phyloP scores from a whole-genome alignment of 1,140 invertebrate species.

The Drosophila lacteicornis region DNA sequence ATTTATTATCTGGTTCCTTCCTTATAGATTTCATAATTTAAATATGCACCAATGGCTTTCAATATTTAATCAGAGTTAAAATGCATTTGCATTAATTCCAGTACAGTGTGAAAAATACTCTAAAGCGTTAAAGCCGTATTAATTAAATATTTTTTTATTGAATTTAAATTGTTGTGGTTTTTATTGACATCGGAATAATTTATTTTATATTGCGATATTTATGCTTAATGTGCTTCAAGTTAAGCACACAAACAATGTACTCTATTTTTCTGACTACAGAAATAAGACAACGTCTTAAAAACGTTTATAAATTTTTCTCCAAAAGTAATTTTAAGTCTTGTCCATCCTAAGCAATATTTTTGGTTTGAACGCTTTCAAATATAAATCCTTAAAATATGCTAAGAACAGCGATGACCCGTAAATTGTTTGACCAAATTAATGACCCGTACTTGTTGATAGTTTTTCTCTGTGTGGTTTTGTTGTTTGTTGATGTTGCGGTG shows the following conservation, averaged over 20 bases:
- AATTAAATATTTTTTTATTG: neutral
- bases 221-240: neutral
- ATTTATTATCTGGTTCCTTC: neutral
- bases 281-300: neutral
- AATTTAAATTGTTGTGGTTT: no score
- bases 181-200: neutral
- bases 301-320: neutral
- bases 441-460: neutral
- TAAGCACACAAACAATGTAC: neutral
- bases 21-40: neutral
- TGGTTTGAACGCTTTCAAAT: no score
- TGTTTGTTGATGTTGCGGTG: constrained; percentile 47
- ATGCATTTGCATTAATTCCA: neutral
- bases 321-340: no score
- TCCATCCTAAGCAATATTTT: no score
- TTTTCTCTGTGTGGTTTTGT: constrained; percentile 22
- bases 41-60: neutral
- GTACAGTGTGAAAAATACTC: neutral
- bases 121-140: neutral
- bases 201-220: neutral
- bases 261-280: neutral
- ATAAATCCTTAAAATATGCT: no score
- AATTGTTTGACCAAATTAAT: constrained; percentile 7
- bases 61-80: neutral
- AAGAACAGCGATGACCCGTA: neutral